Evolutionary conservation across 1,140 invertebrate species (phyloP).

Genomic region (Aphis craccivora): DNA sequence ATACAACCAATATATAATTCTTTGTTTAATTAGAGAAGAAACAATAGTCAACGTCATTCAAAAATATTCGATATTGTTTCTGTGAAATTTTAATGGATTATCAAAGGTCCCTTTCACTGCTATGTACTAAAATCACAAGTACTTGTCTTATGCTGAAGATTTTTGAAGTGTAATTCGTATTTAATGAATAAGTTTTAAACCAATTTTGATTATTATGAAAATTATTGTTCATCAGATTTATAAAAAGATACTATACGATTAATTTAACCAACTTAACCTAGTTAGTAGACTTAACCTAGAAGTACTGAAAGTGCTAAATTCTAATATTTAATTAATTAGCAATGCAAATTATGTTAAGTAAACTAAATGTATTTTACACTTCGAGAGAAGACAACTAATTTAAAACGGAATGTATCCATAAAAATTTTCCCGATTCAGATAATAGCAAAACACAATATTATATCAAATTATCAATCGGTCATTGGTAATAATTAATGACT

Average conservation of each 20-base stretch:
- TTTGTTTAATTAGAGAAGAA: background rate
- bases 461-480: too few species aligned
- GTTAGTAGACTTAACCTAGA: background rate
- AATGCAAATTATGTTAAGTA: background rate
- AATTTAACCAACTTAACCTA: background rate
- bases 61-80: background rate
- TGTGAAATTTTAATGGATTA: constrained; percentile 18
- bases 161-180: too few species aligned
- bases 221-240: background rate
- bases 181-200: background rate
- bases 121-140: too few species aligned
- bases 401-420: background rate
- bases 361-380: background rate
- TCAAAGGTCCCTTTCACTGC: too few species aligned
- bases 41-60: background rate
- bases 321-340: background rate
- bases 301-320: background rate
- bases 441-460: too few species aligned
- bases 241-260: background rate
- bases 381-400: background rate
- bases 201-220: background rate
- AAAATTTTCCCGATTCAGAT: background rate
- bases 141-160: too few species aligned
- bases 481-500: too few species aligned
- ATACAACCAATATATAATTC: background rate